phyloP scores from a whole-genome alignment of 2,797 vertebrate genomes.

The Brachyalestes nurse region DNA sequence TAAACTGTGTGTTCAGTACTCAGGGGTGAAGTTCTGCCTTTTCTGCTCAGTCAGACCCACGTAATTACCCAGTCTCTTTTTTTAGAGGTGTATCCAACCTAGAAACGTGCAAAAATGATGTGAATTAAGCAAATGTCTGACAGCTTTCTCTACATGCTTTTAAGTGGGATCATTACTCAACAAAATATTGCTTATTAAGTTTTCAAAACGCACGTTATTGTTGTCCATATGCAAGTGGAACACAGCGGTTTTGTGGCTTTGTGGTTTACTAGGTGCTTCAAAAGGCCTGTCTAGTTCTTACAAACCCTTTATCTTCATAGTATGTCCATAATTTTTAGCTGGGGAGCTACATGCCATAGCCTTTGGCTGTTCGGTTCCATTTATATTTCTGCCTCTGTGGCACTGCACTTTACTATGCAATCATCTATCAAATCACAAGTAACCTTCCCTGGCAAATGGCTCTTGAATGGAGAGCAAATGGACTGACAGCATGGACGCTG shows the following conservation, averaged over 20 bases:
- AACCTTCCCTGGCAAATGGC: not conserved
- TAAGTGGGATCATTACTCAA: not conserved
- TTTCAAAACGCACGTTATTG: not conserved
- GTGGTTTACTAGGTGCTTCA: not conserved
- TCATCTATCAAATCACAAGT: not conserved
- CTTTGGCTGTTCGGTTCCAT: not conserved
- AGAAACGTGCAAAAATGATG: slow-evolving; percentile 44
- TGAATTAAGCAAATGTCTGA: not conserved
- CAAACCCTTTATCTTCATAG: not conserved
- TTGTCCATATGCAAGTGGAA: not conserved
- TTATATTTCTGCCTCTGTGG: not conserved
- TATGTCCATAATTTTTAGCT: not conserved
- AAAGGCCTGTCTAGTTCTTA: not conserved
- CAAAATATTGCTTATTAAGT: not conserved
- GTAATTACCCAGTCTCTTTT: slow-evolving; percentile 78
- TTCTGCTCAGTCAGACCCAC: slow-evolving; percentile 71
- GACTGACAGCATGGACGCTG: slow-evolving; percentile 6
- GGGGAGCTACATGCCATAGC: not conserved
- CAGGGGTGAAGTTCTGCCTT: slow-evolving; percentile 67
- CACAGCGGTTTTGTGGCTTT: not conserved
- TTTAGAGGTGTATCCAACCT: slow-evolving; percentile 70
- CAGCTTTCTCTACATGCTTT: not conserved
- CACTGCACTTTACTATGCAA: slow-evolving; percentile 11
- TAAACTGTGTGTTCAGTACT: slow-evolving; percentile 72
- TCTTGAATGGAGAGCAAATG: slow-evolving; percentile 58